Percentiles rank a stretch among this genome's conserved stretches.
Conservation (phyloP, 2,113 vertebrate genomes). For the human region DNA sequence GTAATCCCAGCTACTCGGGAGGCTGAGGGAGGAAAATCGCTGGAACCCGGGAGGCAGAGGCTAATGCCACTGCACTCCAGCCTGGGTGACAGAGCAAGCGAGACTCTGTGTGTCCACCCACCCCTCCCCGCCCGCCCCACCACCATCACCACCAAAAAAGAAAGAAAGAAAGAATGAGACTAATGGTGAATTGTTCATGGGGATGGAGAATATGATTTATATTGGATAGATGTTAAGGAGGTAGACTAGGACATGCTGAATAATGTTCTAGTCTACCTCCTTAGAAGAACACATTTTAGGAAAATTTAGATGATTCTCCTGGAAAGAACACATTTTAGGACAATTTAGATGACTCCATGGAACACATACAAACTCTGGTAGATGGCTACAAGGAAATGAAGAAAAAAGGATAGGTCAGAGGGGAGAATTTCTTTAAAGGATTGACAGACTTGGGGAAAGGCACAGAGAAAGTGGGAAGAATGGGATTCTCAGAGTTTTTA, state of each 20-base stretch:
- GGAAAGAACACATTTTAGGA: background rate
- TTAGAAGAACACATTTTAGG: background rate
- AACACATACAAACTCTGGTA: background rate
- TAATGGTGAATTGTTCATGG: background rate
- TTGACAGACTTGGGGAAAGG: background rate
- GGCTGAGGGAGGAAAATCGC: too few relatives aligned
- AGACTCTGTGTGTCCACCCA: too few relatives aligned
- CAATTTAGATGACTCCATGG: background rate
- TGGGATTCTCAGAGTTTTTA: slow-evolving; percentile 1
- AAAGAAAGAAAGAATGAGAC: too few relatives aligned
- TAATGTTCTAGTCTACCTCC: background rate
- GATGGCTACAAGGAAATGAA: background rate
- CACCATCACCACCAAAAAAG: too few relatives aligned
- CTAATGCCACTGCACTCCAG: too few relatives aligned
- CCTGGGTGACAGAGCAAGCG: too few relatives aligned
- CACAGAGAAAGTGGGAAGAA: background rate
- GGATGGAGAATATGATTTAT: background rate
- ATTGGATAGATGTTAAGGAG: background rate
- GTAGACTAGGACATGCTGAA: background rate
- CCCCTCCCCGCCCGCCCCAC: too few relatives aligned
- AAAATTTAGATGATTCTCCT: background rate
- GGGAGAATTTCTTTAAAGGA: background rate
- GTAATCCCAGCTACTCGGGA: too few relatives aligned
- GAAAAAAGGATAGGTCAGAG: background rate
- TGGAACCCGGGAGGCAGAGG: too few relatives aligned